Evolutionary conservation across 2,888 invertebrate species (phyloP).

Genomic region (Alsophila aescularia): DNA sequence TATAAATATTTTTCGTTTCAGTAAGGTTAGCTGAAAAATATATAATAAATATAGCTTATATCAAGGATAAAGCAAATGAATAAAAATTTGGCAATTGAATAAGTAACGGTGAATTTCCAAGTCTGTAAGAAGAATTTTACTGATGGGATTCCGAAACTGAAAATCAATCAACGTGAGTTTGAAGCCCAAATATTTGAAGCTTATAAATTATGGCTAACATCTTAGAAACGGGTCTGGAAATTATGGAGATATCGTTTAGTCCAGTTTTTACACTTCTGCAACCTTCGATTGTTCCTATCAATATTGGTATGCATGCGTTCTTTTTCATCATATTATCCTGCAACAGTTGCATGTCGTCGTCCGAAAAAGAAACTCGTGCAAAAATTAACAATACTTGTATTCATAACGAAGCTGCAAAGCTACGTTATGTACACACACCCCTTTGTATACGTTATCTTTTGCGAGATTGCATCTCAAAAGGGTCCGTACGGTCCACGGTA

Average conservation of each 20-base stretch:
- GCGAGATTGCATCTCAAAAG: conserved; percentile 24
- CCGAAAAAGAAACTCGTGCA: conserved; percentile 41
- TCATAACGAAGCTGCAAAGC: conserved; percentile 26
- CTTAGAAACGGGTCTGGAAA: no score
- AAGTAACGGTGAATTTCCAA: no score
- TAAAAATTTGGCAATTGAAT: no score
- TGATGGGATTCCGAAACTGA: not conserved
- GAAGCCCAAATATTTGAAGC: not conserved
- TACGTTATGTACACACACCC: not conserved
- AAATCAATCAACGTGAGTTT: not conserved
- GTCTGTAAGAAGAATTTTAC: not conserved
- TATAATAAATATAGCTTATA: no score
- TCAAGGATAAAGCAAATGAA: no score
- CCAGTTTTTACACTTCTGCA: not conserved
- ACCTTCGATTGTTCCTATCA: no score
- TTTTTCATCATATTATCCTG: no score
- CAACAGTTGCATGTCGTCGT: conserved; percentile 43
- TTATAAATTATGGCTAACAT: not conserved
- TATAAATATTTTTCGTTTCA: no score
- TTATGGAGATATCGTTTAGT: no score
- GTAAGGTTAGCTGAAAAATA: no score
- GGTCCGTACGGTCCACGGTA: conserved; percentile 22
- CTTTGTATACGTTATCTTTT: no score
- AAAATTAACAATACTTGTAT: conserved; percentile 49
- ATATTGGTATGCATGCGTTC: no score